Evolutionary conservation across 2,888 invertebrate genomes (phyloP).

Genomic region (Metopia argyrocephala): DNA sequence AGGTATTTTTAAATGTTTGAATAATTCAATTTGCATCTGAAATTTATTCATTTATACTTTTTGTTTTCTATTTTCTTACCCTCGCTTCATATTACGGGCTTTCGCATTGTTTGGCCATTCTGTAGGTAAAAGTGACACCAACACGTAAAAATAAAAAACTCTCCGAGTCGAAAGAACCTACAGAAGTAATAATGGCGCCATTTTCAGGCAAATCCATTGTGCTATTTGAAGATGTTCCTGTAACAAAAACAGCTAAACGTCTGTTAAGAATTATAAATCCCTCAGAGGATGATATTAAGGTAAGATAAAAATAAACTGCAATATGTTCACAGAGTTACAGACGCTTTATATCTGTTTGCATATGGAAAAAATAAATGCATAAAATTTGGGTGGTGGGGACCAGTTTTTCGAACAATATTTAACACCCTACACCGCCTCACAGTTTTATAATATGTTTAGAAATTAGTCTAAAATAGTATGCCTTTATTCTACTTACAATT

Average conservation of each 20-base stretch:
- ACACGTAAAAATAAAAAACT: constrained; percentile 74
- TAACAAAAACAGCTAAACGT: constrained; percentile 81
- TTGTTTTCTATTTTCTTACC: neutral
- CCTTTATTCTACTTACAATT: too few relatives aligned
- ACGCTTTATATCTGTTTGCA: too few relatives aligned
- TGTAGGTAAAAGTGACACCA: constrained; percentile 75
- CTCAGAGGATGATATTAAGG: constrained; percentile 77
- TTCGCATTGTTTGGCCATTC: neutral
- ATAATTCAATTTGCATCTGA: neutral
- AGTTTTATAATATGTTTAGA: too few relatives aligned
- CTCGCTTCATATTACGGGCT: neutral
- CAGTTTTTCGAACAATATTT: too few relatives aligned
- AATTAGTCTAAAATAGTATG: too few relatives aligned
- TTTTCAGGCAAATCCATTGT: constrained; percentile 84
- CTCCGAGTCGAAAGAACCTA: constrained; percentile 76
- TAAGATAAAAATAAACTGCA: constrained; percentile 69
- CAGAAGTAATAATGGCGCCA: constrained; percentile 81
- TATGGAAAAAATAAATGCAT: too few relatives aligned
- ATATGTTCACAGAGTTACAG: neutral
- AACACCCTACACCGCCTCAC: too few relatives aligned
- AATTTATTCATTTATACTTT: constrained; percentile 12
- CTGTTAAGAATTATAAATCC: constrained; percentile 82
- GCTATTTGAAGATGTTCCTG: constrained; percentile 83
- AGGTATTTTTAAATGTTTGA: constrained; percentile 69
- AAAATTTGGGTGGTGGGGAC: too few relatives aligned